phyloP scores from a whole-genome alignment of 1,140 invertebrate genomes.

The Aphaenogaster rudis region DNA sequence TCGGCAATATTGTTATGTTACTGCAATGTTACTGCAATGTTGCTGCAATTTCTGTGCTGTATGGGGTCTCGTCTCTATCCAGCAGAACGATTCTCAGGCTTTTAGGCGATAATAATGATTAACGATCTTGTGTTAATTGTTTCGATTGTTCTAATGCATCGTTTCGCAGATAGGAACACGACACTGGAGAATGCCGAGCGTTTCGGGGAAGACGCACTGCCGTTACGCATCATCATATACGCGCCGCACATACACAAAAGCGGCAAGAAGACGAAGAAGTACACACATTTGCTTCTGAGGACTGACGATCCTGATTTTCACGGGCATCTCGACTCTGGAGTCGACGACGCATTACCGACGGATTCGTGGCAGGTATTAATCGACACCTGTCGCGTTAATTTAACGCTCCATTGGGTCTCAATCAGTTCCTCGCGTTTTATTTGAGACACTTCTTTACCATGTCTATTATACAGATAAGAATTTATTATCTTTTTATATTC shows the following conservation, averaged over 20 bases:
- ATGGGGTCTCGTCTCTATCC: background rate
- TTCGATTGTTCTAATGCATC: background rate
- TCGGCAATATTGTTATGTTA: no score
- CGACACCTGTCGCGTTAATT: background rate
- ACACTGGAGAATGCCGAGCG: background rate
- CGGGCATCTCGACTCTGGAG: constrained; percentile 73
- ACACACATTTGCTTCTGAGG: constrained; percentile 79
- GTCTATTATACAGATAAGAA: background rate
- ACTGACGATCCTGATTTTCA: constrained; percentile 75
- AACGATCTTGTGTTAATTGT: background rate
- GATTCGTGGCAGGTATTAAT: background rate
- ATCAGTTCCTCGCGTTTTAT: background rate
- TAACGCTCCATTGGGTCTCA: background rate
- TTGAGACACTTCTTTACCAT: background rate
- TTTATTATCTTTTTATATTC: background rate
- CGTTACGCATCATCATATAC: constrained; percentile 80
- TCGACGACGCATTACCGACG: background rate
- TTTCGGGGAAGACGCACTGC: constrained; percentile 1
- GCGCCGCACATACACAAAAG: constrained; percentile 79
- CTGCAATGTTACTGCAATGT: no score
- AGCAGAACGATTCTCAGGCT: background rate
- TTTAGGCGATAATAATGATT: background rate
- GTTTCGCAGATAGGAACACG: background rate
- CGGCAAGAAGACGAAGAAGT: constrained; percentile 62
- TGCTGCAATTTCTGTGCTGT: no score